These are phyloP conservation scores for Ia io DNA, from an alignment of 2,113 vertebrate genomes.

Conservation along the genomic window DNA sequence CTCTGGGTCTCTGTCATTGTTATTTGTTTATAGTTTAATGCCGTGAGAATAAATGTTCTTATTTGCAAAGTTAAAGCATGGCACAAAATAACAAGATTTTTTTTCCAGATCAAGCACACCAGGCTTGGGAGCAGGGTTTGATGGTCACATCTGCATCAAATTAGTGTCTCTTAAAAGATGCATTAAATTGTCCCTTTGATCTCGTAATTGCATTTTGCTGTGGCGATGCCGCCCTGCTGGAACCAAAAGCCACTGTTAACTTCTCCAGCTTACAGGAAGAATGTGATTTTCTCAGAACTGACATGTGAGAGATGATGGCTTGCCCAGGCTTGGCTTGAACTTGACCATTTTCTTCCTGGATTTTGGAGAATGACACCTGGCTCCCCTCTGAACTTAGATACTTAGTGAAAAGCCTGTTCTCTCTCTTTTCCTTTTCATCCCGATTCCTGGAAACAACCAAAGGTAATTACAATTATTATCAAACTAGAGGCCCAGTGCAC, in stretches of 20 bases:
- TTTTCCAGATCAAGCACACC: not conserved
- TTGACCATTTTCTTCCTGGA: not conserved
- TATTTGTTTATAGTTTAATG: not conserved
- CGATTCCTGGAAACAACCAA: not conserved
- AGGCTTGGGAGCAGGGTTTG: not conserved
- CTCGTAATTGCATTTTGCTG: constrained; percentile 15
- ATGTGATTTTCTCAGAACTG: not conserved
- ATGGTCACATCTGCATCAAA: not conserved
- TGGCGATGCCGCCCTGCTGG: not conserved
- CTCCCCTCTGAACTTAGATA: not conserved
- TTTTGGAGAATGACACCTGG: not conserved
- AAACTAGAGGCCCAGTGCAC: no score
- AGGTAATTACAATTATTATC: not conserved
- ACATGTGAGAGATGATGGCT: not conserved
- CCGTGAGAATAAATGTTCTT: not conserved
- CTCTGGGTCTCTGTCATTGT: not conserved
- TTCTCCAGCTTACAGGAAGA: not conserved
- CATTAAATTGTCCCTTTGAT: constrained; percentile 9
- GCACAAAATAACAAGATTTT: not conserved
- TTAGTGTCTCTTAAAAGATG: constrained; percentile 1
- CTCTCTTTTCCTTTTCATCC: not conserved
- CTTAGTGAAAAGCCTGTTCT: not conserved
- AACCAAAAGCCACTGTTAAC: not conserved
- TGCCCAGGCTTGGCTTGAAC: not conserved
- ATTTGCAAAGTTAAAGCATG: not conserved